Conservation (phyloP, 2,888 invertebrate genomes). For the Autographa pulchrina region DNA sequence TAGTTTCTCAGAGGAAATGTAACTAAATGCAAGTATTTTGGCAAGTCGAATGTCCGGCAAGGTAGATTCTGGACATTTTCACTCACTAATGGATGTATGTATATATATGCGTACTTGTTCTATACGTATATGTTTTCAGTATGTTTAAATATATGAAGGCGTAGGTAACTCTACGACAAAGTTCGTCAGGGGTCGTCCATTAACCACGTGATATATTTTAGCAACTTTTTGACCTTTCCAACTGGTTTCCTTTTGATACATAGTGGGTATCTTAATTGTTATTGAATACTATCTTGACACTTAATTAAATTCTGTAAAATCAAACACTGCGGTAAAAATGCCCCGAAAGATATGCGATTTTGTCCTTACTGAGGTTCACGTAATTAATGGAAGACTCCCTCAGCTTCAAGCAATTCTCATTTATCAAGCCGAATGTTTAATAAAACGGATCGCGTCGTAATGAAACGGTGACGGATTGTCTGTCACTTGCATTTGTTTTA, state of each 20-base stretch:
- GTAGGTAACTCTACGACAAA: constrained; percentile 21
- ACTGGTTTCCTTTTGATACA: too few relatives aligned
- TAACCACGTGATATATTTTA: too few relatives aligned
- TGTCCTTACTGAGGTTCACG: too few relatives aligned
- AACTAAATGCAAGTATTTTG: constrained; percentile 18
- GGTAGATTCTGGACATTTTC: constrained; percentile 27
- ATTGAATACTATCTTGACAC: too few relatives aligned
- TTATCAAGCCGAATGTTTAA: constrained; percentile 58
- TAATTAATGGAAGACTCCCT: too few relatives aligned
- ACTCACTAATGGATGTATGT: constrained; percentile 23
- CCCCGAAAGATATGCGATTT: too few relatives aligned
- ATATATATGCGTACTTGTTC: not conserved
- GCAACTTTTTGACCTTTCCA: too few relatives aligned
- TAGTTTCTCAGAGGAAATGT: constrained; percentile 10
- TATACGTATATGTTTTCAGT: not conserved
- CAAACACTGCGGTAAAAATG: too few relatives aligned
- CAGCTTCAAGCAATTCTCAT: constrained; percentile 38
- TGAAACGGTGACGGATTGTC: constrained; percentile 62
- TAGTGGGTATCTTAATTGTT: too few relatives aligned
- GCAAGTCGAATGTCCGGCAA: constrained; percentile 5
- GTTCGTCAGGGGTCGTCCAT: not conserved
- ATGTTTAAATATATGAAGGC: too few relatives aligned
- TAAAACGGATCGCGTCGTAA: constrained; percentile 48
- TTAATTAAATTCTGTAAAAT: too few relatives aligned
- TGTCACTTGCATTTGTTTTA: constrained; percentile 63